Conservation (phyloP, 1,140 invertebrate species). For the Epicauta chinensis region DNA sequence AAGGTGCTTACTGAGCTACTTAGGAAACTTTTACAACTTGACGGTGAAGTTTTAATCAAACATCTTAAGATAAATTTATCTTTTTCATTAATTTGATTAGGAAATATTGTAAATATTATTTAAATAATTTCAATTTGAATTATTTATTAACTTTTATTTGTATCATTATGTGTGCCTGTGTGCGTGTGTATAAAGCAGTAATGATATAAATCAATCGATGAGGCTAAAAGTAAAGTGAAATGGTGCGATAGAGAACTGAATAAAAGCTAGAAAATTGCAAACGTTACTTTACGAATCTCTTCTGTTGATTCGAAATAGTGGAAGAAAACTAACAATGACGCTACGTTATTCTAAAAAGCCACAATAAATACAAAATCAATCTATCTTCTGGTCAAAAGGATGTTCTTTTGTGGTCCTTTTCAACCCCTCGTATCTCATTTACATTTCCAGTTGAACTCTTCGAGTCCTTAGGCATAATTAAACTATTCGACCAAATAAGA, state of each 20-base stretch:
- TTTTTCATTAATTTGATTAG: too few relatives aligned
- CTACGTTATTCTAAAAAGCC: conserved; percentile 22
- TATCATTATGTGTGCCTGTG: too few relatives aligned
- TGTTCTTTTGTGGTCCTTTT: conserved; percentile 14
- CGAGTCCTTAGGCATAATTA: conserved; percentile 22
- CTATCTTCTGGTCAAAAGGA: conserved; percentile 27
- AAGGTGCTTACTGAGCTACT: conserved; percentile 11
- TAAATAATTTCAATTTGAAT: too few relatives aligned
- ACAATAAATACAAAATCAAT: conserved; percentile 27
- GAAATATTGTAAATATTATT: too few relatives aligned
- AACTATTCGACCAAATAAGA: conserved; percentile 27
- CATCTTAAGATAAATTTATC: too few relatives aligned
- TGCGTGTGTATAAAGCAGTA: neutral
- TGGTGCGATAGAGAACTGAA: conserved; percentile 12
- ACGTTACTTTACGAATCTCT: conserved; percentile 9
- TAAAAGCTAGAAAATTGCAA: conserved; percentile 16
- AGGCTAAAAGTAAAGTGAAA: conserved; percentile 1
- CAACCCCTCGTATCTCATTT: conserved; percentile 23
- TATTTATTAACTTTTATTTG: too few relatives aligned
- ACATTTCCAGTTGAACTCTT: conserved; percentile 26
- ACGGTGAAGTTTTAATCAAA: conserved; percentile 8
- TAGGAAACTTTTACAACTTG: conserved; percentile 8
- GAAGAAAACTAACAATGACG: conserved; percentile 24
- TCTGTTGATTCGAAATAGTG: conserved; percentile 18
- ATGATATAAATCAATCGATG: conserved; percentile 17